These are phyloP conservation scores for Leptonema lineaticorne DNA, from an alignment of 1,140 invertebrate genomes.

Conservation along the genomic window DNA sequence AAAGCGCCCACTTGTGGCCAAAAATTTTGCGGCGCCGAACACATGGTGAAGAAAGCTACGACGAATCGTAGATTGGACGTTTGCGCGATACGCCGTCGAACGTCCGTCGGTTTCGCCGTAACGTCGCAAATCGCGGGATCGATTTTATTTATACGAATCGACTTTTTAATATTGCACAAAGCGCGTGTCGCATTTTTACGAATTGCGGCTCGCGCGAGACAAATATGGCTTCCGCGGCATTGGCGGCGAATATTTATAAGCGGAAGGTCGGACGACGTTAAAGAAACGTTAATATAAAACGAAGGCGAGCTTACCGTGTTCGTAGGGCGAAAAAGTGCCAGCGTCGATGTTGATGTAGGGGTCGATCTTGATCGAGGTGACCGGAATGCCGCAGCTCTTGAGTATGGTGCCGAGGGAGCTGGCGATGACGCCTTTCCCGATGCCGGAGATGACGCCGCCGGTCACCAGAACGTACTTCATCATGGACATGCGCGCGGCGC, in stretches of 20 bases:
- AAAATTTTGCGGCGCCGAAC: too few relatives aligned
- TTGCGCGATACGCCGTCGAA: too few relatives aligned
- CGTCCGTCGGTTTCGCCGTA: too few relatives aligned
- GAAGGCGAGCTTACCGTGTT: constrained; percentile 77
- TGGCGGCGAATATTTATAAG: not conserved
- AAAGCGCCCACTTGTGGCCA: too few relatives aligned
- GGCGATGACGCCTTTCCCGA: constrained; percentile 97
- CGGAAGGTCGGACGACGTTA: not conserved
- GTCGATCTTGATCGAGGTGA: constrained; percentile 98
- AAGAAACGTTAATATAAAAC: not conserved
- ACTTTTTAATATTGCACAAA: too few relatives aligned
- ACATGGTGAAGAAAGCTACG: too few relatives aligned
- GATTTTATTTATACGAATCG: too few relatives aligned
- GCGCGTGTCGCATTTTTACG: too few relatives aligned
- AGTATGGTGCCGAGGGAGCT: constrained; percentile 94
- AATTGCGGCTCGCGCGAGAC: too few relatives aligned
- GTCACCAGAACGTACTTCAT: constrained; percentile 98
- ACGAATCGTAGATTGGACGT: too few relatives aligned
- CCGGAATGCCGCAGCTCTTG: constrained; percentile 87
- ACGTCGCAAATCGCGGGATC: too few relatives aligned
- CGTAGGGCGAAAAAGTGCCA: constrained; percentile 97
- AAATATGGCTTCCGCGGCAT: not conserved
- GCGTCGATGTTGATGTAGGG: constrained; percentile 99
- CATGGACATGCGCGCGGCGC: not conserved
- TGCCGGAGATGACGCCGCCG: constrained; percentile 96